Conservation (phyloP, 2,888 invertebrate species). For the Leptopilina drosophilae region DNA sequence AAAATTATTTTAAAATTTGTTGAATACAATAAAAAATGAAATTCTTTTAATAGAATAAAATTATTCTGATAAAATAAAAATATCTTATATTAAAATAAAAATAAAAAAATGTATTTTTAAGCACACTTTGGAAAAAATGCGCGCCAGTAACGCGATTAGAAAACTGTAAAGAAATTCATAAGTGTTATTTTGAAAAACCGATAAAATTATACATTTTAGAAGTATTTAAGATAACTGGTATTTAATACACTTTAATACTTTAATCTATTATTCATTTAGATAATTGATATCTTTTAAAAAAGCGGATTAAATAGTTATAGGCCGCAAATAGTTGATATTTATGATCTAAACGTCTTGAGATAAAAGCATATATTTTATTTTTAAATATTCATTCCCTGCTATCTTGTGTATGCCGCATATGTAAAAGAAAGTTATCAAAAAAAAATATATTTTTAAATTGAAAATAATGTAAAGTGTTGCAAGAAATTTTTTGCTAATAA, state of each 20-base stretch:
- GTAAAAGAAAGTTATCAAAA: neutral
- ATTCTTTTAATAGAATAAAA: too few species aligned
- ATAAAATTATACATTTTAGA: conserved; percentile 2
- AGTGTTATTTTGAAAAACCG: neutral
- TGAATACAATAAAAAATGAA: too few species aligned
- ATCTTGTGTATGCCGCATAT: too few species aligned
- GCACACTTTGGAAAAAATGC: too few species aligned
- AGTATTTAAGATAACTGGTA: conserved; percentile 16
- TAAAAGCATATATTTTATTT: conserved; percentile 13
- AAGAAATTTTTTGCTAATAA: too few species aligned
- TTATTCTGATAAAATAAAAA: too few species aligned
- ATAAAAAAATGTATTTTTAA: too few species aligned
- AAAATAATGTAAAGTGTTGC: too few species aligned
- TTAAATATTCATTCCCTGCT: neutral
- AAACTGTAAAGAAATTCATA: neutral
- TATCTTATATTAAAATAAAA: too few species aligned
- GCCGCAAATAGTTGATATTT: conserved; percentile 7
- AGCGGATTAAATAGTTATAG: neutral
- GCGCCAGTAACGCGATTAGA: too few species aligned
- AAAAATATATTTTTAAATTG: too few species aligned
- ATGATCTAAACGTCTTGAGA: conserved; percentile 6
- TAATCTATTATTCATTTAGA: conserved; percentile 29
- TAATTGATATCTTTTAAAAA: conserved; percentile 11
- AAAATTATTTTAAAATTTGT: too few species aligned
- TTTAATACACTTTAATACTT: conserved; percentile 18